Evolutionary conservation across 2,888 invertebrate species (phyloP), one percentile per base, ranked within the genome.

Genomic region (Hyposoter didymator): DNA sequence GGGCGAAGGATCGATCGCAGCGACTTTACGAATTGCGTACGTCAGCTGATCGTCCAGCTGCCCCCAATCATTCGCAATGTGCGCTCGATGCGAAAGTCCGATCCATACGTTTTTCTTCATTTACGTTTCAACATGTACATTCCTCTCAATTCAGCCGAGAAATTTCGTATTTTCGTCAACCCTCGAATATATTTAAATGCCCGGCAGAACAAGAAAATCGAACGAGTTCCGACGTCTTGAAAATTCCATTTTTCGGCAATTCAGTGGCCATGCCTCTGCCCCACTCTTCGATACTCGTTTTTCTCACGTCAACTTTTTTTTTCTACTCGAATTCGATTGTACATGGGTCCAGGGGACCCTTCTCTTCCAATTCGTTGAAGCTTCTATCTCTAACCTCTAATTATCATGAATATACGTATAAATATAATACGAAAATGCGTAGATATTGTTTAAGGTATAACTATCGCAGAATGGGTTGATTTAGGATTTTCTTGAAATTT

Each of bases 1-100:
- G 47, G 47, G n/a, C 5, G n/a, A 75, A n/a, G 7, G 74, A 64
- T 47, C 62, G 64, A 49, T 39, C 8, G 67, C 2, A 39, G 76
- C 12, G 75, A 75, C 35, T 12, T 49, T 35, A 22, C 39, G 67
- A 76, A 52, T 76, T 76, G 76, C 67, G 67, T 76, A 52, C 76
- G 39, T 52, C 76, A 52, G 45, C 76, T 39, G 52, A 66, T 76
- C 52, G 76, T 66, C 14, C 39, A 67, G 28, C 66, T 67, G 39
- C 19, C 49, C 35, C 28, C 32, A n/a, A 22, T n/a, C 59, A 10
- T 45, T 19, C 35, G 10, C 47, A 5, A 28, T 45, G 47, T 45
- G 45, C 66, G 5, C 19, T n/a, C 6, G 17, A 49, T 49, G 2
- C 39, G n/a, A n/a, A 49, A 49, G 47, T n/a, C 0, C 19, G 10